Percentiles rank a stretch among this genome's conserved stretches.
phyloP scores from a whole-genome alignment of 2,888 invertebrate species.

The Acleris sparsana region DNA sequence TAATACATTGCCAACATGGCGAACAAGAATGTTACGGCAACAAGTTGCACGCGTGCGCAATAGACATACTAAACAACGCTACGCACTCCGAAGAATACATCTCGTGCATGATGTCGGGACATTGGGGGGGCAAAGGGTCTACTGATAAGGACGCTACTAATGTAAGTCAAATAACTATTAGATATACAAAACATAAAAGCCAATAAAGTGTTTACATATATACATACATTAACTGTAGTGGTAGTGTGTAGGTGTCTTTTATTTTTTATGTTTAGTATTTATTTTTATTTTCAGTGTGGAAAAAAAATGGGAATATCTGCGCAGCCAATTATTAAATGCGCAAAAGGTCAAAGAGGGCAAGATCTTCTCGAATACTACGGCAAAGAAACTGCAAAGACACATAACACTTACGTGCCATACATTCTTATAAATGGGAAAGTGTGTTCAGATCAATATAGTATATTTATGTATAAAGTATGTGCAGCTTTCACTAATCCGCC shows the following conservation, averaged over 20 bases:
- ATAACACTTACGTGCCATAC: conserved; percentile 3
- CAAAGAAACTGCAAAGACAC: conserved; percentile 7
- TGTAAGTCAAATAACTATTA: conserved; percentile 37
- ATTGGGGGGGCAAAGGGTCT: conserved; percentile 26
- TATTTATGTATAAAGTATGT: conserved; percentile 9
- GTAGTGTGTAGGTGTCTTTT: neutral
- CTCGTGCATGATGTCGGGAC: conserved; percentile 50
- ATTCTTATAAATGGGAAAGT: conserved; percentile 18
- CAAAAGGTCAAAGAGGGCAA: conserved; percentile 20
- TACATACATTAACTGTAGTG: no score
- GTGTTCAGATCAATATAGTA: no score
- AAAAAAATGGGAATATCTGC: conserved; percentile 16
- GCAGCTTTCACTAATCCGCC: conserved; percentile 8
- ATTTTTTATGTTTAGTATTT: neutral
- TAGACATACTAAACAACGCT: conserved; percentile 84
- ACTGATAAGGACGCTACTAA: conserved; percentile 23
- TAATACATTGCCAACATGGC: conserved; percentile 88
- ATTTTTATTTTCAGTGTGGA: conserved; percentile 23
- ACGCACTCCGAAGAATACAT: conserved; percentile 84
- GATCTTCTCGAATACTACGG: conserved; percentile 29
- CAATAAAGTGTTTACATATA: no score
- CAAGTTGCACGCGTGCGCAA: conserved; percentile 90
- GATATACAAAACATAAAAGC: no score
- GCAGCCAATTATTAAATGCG: conserved; percentile 19
- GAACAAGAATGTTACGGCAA: conserved; percentile 89